Evolutionary conservation across 2,113 vertebrate genomes (phyloP).

Genomic region (Pangasianodon hypophthalmus): DNA sequence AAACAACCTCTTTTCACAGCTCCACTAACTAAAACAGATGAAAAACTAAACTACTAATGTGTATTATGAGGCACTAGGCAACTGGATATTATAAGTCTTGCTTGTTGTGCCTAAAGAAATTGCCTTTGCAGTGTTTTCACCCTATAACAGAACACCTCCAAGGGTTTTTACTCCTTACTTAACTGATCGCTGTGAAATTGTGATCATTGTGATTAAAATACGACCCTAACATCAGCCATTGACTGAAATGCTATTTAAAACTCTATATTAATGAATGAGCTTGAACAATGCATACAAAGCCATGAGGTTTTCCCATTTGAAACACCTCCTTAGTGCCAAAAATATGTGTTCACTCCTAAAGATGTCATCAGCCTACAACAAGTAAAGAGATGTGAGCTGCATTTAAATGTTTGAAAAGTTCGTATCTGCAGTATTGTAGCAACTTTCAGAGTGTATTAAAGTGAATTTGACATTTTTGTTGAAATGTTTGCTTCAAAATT

Average conservation of each 20-base stretch:
- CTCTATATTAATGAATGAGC: neutral
- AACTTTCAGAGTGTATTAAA: neutral
- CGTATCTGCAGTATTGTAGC: neutral
- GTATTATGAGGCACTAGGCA: neutral
- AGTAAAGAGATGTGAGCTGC: neutral
- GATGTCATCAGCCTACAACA: neutral
- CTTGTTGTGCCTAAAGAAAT: neutral
- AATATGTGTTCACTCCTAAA: neutral
- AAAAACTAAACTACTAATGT: constrained; percentile 1
- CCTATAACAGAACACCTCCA: neutral
- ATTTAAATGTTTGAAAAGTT: constrained; percentile 4
- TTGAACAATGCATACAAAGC: neutral
- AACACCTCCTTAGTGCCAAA: neutral
- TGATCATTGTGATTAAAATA: neutral
- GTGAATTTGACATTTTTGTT: neutral
- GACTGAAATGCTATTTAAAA: neutral
- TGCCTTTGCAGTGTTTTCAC: neutral
- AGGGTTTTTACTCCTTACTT: neutral
- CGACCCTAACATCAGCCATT: too few species aligned
- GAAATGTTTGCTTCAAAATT: neutral
- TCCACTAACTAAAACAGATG: neutral
- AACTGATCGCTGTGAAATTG: neutral
- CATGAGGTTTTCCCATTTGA: neutral
- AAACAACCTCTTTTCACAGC: too few species aligned
- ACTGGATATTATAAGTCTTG: neutral